Base-by-base conservation (phyloP, 2,797 vertebrate species). In the Cryptoblepharus egeriae region DNA sequence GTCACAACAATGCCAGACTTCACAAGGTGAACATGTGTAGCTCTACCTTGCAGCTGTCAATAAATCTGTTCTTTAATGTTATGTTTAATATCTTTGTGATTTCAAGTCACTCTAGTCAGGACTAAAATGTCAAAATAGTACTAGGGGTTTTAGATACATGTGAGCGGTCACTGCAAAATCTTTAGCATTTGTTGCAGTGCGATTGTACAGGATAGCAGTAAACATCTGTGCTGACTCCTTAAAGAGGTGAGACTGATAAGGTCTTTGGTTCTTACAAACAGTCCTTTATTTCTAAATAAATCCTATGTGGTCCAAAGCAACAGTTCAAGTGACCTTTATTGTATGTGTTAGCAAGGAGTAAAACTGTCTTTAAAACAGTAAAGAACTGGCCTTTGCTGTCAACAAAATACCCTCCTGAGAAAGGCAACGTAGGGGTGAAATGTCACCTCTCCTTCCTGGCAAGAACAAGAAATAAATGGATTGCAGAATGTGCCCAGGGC, bases 291-390 rank as follows among this genome's bases (percentile, higher is more conserved):
- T 75, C 42, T 60, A 60, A 16, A 45, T 77, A 37, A 81, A 80
- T 70, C 0, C 0, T 24, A 22, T 61, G 5, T 6, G 78, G 73
- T n/a, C 37, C 0, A 3, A 28, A 1, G 24, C 26, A 82, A 65
- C 11, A 63, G 58, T 80, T 83, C 58, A 87, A 75, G 55, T 84
- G 60, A 83, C 45, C 45, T 87, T 87, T 86, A 77, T 81, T 15
- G 57, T 5, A 12, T 5, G 16, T 18, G 75, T 73, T 80, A 77
- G 10, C 76, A 37, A 52, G 65, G 80, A 87, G 58, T 42, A 84
- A 83, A 70, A 80, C 20, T 9, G 11, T 77, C 70, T 85, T 89
- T 39, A 80, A 89, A 88, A 82, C 75, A 39, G 6, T 71, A 74
- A 86, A 77, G 10, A 5, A 9, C 1, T 68, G 1, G 32, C 70